Conservation (phyloP, 2,888 invertebrate species). For the Pedicia rivosa region DNA sequence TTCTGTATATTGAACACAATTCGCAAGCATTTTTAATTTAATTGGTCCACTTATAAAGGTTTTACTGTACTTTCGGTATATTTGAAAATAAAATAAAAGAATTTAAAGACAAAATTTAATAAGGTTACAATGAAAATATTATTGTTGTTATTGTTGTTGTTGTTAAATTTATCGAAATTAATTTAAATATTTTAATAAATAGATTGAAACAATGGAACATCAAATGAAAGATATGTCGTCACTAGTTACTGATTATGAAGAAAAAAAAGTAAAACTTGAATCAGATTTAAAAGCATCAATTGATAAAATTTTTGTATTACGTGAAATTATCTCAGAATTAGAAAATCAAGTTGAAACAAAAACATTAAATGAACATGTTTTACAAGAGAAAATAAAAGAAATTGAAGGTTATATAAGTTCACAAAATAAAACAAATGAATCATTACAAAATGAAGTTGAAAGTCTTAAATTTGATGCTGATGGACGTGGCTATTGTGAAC, state of each 20-base stretch:
- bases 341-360: constrained; percentile 61
- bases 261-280: constrained; percentile 47
- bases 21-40: too few relatives aligned
- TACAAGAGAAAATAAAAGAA: constrained; percentile 35
- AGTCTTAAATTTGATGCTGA: constrained; percentile 23
- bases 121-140: too few relatives aligned
- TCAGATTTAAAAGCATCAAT: constrained; percentile 56
- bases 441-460: constrained; percentile 24
- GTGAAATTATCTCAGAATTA: constrained; percentile 62
- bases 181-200: constrained; percentile 1
- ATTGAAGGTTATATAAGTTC: constrained; percentile 23
- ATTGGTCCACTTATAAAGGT: too few relatives aligned
- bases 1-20: too few relatives aligned
- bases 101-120: too few relatives aligned
- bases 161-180: constrained; percentile 4
- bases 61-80: too few relatives aligned
- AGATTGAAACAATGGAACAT: constrained; percentile 66
- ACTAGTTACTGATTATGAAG: constrained; percentile 41
- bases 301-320: constrained; percentile 54
- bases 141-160: too few relatives aligned
- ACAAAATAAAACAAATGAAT: constrained; percentile 25
- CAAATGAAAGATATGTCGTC: constrained; percentile 55
- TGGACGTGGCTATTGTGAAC: constrained; percentile 22
- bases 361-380: constrained; percentile 42
- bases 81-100: too few relatives aligned